Base-by-base conservation (phyloP, 2,113 vertebrate species). In the Pterocles burchelli region DNA sequence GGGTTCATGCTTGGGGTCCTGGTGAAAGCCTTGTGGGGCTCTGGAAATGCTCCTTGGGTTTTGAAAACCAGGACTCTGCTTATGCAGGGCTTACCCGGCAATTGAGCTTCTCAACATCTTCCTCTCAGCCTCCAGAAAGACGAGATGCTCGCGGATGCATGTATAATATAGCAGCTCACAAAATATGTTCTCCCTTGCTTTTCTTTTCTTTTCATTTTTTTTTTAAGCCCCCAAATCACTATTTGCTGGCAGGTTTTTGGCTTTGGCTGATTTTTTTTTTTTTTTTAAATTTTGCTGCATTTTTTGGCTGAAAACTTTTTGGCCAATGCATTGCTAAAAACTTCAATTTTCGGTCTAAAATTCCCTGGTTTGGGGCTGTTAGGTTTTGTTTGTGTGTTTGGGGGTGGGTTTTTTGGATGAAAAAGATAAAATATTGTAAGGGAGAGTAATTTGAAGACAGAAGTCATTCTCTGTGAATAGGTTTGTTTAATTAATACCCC, bases 161-260 rank as follows among this genome's bases (percentile, higher is more conserved):
- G 88, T 82, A 49, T 77, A 70, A 95, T 79, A 34, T 19, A 88
- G 25, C 59, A 94, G 92, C 78, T 80, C 87, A 51, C 75, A 88
- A 94, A 96, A 92, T 66, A 49, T 74, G 63, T 86, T 94, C 72
- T 76, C 61, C 75, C 25, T 7, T 83, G 59, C n/a, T 78, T 76
- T 73, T 3, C 28, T 58, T 58, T 51, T 11, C 1, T 20, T 5
- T 54, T 11, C 13, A 4, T 31, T 36, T 41, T 29, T 16, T 28
- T 22, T 19, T 10, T 15, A n/a, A 5, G 1, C n/a, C 26, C 54
- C 48, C 26, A 79, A 79, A 80, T 74, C 20, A 14, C 63, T 79
- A 9, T 41, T 85, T 94, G 34, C 31, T 85, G 84, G 77, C 34
- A 67, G 77, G 2, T 89, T 95, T 95, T 92, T 91, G 46, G 73